Evolutionary conservation across 2,888 invertebrate species (phyloP), one percentile per base, ranked within the genome.

Genomic region (Argynnis bischoffii): DNA sequence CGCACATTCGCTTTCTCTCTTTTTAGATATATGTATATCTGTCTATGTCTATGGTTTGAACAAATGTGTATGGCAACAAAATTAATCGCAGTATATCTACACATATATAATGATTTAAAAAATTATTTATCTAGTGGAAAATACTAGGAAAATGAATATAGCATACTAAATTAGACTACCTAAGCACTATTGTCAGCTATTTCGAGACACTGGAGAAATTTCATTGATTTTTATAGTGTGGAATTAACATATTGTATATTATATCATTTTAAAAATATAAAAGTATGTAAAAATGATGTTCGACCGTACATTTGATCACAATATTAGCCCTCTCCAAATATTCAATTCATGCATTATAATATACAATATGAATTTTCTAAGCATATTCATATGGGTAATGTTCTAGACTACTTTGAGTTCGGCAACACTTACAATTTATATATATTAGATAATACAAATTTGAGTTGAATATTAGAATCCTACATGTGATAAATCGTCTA

Each of bases 341-440:
- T 55, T 5, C 6, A 6, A 41, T 18, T 41, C 6, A 46, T 8
- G 6, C 8, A 48, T 48, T 64, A 56, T 66, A 66, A 53, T 68
- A 68, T 60, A 64, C 68, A 69, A 64, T 53, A 59, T 54, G 63
- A 47, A 47, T 31, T 21, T 47, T 21, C n/a, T 50, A 64, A 60
- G 65, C 31, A 13, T 50, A 54, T 57, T 53, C 18, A 26, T 65
- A 59, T 55, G 54, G 51, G 63, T 66, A 60, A 69, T 65, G 63
- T 48, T 35, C 69, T 71, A 71, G 51, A 15, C 70, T 71, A 69
- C 63, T 59, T 59, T 64, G 53, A 60, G 67, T 67, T 69, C 67
- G 71, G 63, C 67, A 70, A 70, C 65, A 68, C 70, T 70, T 69
- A 59, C n/a, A 41, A 59, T 59, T 53, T 59, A 48, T 31, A 13